These are phyloP conservation scores for Muntiacus reevesi DNA, from an alignment of 2,113 vertebrate species.

Conservation along the genomic window DNA sequence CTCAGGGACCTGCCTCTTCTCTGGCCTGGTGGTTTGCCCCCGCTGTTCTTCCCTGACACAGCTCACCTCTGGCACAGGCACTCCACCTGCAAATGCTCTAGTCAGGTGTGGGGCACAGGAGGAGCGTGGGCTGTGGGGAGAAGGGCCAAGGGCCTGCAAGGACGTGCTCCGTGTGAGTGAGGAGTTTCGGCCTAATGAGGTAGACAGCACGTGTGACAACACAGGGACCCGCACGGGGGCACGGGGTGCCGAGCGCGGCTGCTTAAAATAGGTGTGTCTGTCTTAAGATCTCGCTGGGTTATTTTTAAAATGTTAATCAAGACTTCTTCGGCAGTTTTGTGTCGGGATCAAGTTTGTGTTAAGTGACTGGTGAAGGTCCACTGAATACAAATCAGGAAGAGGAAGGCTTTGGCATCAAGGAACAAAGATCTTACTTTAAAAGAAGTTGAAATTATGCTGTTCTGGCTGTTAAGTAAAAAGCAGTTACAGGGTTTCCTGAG, in stretches of 20 bases:
- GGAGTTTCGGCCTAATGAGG: not conserved
- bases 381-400: not conserved
- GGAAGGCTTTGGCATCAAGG: not conserved
- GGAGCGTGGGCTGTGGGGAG: too few relatives aligned
- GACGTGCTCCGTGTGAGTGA: rapidly evolving
- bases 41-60: not conserved
- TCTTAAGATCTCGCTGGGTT: not conserved
- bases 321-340: not conserved
- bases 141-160: too few relatives aligned
- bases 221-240: rapidly evolving
- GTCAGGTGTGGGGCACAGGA: not conserved
- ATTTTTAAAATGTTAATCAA: not conserved
- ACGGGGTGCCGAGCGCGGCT: rapidly evolving
- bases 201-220: too few relatives aligned
- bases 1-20: not conserved
- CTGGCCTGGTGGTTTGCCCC: not conserved
- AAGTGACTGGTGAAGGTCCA: not conserved
- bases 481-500: not conserved
- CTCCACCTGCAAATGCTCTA: not conserved
- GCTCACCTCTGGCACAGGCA: not conserved
- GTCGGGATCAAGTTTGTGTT: not conserved
- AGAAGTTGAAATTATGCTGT: not conserved
- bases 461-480: not conserved
- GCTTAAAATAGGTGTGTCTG: not conserved
- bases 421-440: not conserved